These are phyloP conservation scores for Lordiphosa andalusiaca DNA, from an alignment of 2,888 invertebrate species.

Conservation along the genomic window DNA sequence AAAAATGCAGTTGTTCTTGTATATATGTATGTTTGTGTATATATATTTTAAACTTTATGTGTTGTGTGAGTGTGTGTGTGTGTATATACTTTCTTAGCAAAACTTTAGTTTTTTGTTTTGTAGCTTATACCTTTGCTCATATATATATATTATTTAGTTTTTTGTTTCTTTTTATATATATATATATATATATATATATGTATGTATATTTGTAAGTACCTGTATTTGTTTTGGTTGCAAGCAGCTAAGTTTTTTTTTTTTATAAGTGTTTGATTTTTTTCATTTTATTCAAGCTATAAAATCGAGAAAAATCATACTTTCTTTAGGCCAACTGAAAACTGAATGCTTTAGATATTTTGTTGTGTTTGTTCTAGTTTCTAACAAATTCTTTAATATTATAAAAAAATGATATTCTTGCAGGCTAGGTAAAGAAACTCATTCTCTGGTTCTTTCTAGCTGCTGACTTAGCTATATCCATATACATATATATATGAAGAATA, in stretches of 20 bases:
- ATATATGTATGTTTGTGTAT: slow-evolving; percentile 31
- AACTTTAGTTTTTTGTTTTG: slow-evolving; percentile 21
- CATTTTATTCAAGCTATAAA: slow-evolving; percentile 56
- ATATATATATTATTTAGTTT: slow-evolving; percentile 30
- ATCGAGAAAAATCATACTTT: slow-evolving; percentile 37
- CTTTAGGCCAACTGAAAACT: slow-evolving; percentile 13
- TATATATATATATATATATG: slow-evolving; percentile 44
- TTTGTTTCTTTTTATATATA: slow-evolving; percentile 14
- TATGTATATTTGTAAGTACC: slow-evolving; percentile 71
- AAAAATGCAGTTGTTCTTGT: slow-evolving; percentile 38
- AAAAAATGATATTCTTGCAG: slow-evolving; percentile 65
- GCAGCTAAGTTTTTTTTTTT: slow-evolving; percentile 63
- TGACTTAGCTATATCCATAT: slow-evolving; percentile 15
- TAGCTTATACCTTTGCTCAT: slow-evolving; percentile 28
- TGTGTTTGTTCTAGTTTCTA: slow-evolving; percentile 33
- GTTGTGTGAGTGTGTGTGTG: slow-evolving; percentile 4
- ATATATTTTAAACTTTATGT: slow-evolving; percentile 18
- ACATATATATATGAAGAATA: slow-evolving; percentile 10
- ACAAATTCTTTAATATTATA: slow-evolving; percentile 64
- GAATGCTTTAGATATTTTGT: slow-evolving; percentile 17
- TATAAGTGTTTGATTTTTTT: slow-evolving; percentile 46
- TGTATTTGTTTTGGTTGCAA: slow-evolving; percentile 74
- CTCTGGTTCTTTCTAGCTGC: slow-evolving; percentile 40
- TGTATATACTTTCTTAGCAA: slow-evolving; percentile 15
- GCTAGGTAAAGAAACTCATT: slow-evolving; percentile 55